Percentiles rank a stretch among this genome's conserved stretches.
phyloP scores from a whole-genome alignment of 1,140 invertebrate genomes.

The Leptinotarsa lineolata region DNA sequence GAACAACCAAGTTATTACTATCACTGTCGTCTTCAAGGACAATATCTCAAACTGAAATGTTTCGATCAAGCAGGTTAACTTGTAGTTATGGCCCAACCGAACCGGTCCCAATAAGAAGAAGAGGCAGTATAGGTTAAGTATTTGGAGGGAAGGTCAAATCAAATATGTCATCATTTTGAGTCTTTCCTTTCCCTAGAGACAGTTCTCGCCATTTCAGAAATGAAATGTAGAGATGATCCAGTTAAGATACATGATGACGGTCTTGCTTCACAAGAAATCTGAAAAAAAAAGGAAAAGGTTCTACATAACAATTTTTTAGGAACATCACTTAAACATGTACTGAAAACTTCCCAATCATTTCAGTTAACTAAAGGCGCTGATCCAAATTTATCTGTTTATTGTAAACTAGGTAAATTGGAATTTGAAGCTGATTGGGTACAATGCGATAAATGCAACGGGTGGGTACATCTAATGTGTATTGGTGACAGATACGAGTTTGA shows the following conservation, averaged over 20 bases:
- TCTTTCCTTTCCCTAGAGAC: too few relatives aligned
- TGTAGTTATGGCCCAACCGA: too few relatives aligned
- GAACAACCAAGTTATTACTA: too few relatives aligned
- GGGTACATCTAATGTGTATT: constrained; percentile 15
- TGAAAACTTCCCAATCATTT: not conserved
- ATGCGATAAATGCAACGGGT: constrained; percentile 2
- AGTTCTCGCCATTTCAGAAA: too few relatives aligned
- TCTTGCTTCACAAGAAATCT: not conserved
- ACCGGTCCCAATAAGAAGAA: too few relatives aligned
- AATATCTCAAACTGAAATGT: too few relatives aligned
- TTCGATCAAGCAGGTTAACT: too few relatives aligned
- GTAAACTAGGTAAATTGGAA: not conserved
- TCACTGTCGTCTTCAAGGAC: too few relatives aligned
- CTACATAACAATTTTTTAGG: not conserved
- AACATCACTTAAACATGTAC: not conserved
- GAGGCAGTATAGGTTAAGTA: too few relatives aligned
- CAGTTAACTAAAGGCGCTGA: not conserved
- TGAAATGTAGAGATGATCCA: not conserved
- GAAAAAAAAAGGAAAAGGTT: not conserved
- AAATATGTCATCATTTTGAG: too few relatives aligned
- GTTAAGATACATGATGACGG: not conserved
- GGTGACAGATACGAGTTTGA: constrained; percentile 2
- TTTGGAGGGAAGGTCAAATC: too few relatives aligned
- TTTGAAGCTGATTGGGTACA: constrained; percentile 13
- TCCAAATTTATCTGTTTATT: constrained; percentile 4